phyloP scores from a whole-genome alignment of 1,140 invertebrate species.

The Cyphomyrmex costatus region DNA sequence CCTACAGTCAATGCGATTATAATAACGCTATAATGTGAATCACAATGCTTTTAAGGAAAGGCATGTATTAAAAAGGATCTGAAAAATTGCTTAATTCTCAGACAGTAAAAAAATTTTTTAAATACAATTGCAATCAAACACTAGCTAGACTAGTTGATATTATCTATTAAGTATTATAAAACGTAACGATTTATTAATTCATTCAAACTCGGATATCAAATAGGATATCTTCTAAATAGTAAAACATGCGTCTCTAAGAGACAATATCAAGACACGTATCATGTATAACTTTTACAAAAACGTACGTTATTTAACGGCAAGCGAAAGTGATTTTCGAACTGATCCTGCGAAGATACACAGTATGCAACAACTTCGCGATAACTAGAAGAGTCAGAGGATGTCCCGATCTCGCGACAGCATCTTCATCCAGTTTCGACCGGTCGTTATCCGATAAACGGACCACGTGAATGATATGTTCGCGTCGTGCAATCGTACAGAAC shows the following conservation, averaged over 20 bases:
- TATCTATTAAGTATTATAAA: constrained; percentile 24
- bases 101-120: constrained; percentile 8
- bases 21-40: neutral
- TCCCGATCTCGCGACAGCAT: neutral
- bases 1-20: neutral
- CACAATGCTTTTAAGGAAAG: constrained; percentile 7
- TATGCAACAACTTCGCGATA: constrained; percentile 4
- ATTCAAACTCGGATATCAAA: constrained; percentile 40
- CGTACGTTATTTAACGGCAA: constrained; percentile 8
- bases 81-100: constrained; percentile 35
- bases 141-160: neutral
- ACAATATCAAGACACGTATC: neutral
- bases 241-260: constrained; percentile 9
- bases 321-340: neutral
- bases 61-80: constrained; percentile 18
- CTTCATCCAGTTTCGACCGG: constrained; percentile 22
- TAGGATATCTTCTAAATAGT: constrained; percentile 24
- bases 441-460: neutral
- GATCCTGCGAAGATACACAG: neutral
- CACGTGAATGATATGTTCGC: constrained; percentile 64
- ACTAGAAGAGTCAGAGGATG: neutral
- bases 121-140: constrained; percentile 9
- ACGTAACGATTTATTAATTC: constrained; percentile 26
- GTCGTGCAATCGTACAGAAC: neutral
- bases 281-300: neutral